A percentile compares a stretch with the other conserved stretches of the same genome.
Conservation (phyloP, 1,140 invertebrate species). For the Brachionus koreanus region DNA sequence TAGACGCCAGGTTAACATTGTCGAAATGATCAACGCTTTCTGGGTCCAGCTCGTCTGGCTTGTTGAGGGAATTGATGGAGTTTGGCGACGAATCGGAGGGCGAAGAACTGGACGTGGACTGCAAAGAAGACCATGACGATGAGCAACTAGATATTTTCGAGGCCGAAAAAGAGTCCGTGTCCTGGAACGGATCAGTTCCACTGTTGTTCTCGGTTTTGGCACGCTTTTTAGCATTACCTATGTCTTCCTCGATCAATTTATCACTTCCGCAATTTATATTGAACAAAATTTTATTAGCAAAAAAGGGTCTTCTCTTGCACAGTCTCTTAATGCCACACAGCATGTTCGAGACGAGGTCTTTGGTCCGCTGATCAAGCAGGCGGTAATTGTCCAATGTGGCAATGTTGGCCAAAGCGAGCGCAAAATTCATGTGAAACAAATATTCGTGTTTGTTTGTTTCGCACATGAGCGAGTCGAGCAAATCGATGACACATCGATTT, state of each 20-base stretch:
- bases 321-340: slow-evolving; percentile 24
- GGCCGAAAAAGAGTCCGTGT: slow-evolving; percentile 16
- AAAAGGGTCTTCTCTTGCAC: slow-evolving; percentile 25
- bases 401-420: slow-evolving; percentile 32
- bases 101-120: background rate
- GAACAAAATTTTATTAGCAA: slow-evolving; percentile 41
- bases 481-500: slow-evolving; percentile 43
- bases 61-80: background rate
- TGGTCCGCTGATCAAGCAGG: slow-evolving; percentile 6
- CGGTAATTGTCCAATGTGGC: slow-evolving; percentile 32
- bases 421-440: slow-evolving; percentile 43
- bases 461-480: slow-evolving; percentile 38
- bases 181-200: background rate
- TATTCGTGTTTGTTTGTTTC: slow-evolving; percentile 22
- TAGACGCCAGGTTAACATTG: background rate
- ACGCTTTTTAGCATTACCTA: background rate
- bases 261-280: background rate
- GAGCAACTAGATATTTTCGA: slow-evolving; percentile 7
- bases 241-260: background rate
- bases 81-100: background rate
- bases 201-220: background rate
- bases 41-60: background rate
- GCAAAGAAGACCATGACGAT: slow-evolving; percentile 15
- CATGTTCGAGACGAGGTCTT: slow-evolving; percentile 40
- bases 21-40: background rate